These are phyloP conservation scores for Perdita meconis DNA, from an alignment of 2,888 invertebrate genomes.

Conservation along the genomic window DNA sequence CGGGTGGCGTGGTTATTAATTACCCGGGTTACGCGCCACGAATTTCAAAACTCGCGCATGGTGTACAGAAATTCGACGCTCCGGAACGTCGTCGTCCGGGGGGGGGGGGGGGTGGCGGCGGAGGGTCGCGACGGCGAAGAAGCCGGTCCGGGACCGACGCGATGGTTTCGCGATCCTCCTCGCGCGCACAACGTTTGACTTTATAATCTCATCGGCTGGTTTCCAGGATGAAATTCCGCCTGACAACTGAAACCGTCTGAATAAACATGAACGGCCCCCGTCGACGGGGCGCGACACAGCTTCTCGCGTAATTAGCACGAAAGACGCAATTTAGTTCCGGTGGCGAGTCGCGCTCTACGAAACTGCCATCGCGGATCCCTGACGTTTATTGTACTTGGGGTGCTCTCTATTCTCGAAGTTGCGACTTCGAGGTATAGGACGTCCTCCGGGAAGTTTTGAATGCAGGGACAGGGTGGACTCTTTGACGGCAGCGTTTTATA, in stretches of 20 bases:
- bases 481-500: neutral
- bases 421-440: neutral
- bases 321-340: conserved; percentile 43
- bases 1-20: conserved; percentile 77
- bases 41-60: conserved; percentile 69
- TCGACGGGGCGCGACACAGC: conserved; percentile 39
- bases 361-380: neutral
- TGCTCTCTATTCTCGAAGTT: neutral
- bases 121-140: conserved; percentile 42
- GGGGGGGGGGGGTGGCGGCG: conserved; percentile 27
- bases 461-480: neutral
- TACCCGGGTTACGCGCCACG: conserved; percentile 72
- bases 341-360: conserved; percentile 1
- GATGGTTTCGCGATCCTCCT: conserved; percentile 1
- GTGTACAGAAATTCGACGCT: conserved; percentile 62
- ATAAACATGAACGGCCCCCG: conserved; percentile 53
- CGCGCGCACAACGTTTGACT: conserved; percentile 62
- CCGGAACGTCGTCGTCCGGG: too few relatives aligned
- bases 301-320: conserved; percentile 56
- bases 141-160: neutral
- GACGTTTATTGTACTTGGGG: neutral
- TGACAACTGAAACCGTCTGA: conserved; percentile 61
- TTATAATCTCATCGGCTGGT: conserved; percentile 58
- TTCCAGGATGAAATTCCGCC: conserved; percentile 47
- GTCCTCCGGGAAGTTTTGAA: neutral